Evolutionary conservation across 1,140 invertebrate species (phyloP).

Genomic region (Nasonia giraulti): DNA sequence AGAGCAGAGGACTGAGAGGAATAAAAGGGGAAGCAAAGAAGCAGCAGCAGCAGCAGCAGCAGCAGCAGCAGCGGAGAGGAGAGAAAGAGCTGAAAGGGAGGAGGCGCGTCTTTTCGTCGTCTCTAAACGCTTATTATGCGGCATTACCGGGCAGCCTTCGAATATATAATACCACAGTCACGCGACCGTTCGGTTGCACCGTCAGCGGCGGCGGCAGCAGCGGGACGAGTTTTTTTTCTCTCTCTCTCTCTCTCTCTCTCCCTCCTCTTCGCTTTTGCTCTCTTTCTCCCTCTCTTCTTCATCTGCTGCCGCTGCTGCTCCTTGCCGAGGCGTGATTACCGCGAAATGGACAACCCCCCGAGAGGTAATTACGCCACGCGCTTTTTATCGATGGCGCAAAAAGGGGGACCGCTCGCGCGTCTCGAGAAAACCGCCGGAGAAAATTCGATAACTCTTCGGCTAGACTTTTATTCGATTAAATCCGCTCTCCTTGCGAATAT

Average conservation of each 20-base stretch:
- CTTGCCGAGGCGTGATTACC: slow-evolving; percentile 57
- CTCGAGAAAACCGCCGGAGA: slow-evolving; percentile 28
- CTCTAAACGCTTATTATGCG: slow-evolving; percentile 71
- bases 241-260: too few relatives aligned
- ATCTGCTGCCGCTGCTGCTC: not conserved
- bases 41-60: not conserved
- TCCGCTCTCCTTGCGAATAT: too few relatives aligned
- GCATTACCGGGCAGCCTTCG: slow-evolving; percentile 64
- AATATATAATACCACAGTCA: slow-evolving; percentile 67
- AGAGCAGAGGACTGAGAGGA: slow-evolving; percentile 15
- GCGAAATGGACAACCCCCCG: slow-evolving; percentile 50
- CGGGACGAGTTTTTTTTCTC: slow-evolving; percentile 57
- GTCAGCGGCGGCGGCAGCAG: slow-evolving; percentile 55
- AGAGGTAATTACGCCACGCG: slow-evolving; percentile 32
- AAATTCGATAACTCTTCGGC: slow-evolving; percentile 36
- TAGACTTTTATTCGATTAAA: not conserved
- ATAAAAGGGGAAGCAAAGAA: slow-evolving; percentile 45
- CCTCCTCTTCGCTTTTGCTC: not conserved
- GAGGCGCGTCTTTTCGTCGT: slow-evolving; percentile 61
- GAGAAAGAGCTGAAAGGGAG: slow-evolving; percentile 41
- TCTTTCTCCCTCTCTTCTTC: not conserved
- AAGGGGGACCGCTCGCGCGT: slow-evolving; percentile 17
- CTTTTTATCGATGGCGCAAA: slow-evolving; percentile 48
- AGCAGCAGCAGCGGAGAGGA: not conserved
- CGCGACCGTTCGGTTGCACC: slow-evolving; percentile 63